Evolutionary conservation across 2,888 invertebrate species (phyloP).

Genomic region (Galerucella calmariensis): DNA sequence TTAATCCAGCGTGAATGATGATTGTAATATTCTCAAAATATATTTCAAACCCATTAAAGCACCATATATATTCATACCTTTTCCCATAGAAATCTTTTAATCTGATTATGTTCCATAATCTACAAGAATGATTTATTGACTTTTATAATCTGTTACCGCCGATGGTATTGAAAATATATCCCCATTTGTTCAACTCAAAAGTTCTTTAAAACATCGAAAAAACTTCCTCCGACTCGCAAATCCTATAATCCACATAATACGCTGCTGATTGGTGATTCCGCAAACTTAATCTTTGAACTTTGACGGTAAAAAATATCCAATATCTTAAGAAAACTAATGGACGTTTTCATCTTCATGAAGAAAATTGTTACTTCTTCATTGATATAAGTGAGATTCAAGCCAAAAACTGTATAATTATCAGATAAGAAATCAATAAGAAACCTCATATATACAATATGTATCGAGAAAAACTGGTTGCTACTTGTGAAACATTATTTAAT

Average conservation of each 20-base stretch:
- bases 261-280: conserved; percentile 32
- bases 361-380: conserved; percentile 17
- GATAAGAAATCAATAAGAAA: no score
- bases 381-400: no score
- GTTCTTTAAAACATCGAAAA: conserved; percentile 21
- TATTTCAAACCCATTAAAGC: background rate
- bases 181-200: conserved; percentile 27
- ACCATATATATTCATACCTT: background rate
- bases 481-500: no score
- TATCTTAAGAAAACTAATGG: conserved; percentile 19
- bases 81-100: conserved; percentile 12
- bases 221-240: conserved; percentile 19
- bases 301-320: conserved; percentile 25
- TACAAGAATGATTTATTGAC: conserved; percentile 23
- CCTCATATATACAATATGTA: no score
- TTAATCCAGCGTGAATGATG: background rate
- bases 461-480: no score
- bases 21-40: background rate
- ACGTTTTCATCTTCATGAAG: conserved; percentile 29
- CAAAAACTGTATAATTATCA: no score
- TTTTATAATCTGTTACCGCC: conserved; percentile 9
- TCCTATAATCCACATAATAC: conserved; percentile 34
- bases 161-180: conserved; percentile 30
- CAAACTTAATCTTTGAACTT: conserved; percentile 27
- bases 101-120: conserved; percentile 8